phyloP scores from a whole-genome alignment of 2,797 vertebrate genomes.

The Poeciliopsis turneri region DNA sequence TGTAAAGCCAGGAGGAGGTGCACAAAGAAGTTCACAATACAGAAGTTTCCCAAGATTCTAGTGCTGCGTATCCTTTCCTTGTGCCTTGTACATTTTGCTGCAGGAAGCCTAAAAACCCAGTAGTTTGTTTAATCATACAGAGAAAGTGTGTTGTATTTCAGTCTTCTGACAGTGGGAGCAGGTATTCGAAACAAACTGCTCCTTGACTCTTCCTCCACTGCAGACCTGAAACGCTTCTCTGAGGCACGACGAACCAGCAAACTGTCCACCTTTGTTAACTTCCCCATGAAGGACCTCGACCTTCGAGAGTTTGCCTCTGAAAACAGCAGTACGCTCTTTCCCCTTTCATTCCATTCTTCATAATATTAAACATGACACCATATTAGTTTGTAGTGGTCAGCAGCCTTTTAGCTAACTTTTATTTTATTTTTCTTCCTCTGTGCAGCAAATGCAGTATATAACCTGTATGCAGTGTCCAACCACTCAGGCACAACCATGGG shows the following conservation, averaged over 20 bases:
- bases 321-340: conserved; percentile 90
- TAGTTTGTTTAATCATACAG: not conserved
- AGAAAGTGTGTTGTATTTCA: not conserved
- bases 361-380: not conserved
- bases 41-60: conserved; percentile 97
- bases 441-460: conserved; percentile 88
- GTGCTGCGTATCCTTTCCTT: conserved; percentile 95
- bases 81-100: not conserved
- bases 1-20: conserved; percentile 95
- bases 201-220: conserved; percentile 71
- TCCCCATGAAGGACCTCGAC: conserved; percentile 95
- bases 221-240: conserved; percentile 97
- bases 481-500: conserved; percentile 99
- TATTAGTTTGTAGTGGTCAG: not conserved
- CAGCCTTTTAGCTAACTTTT: not conserved
- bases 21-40: conserved; percentile 97
- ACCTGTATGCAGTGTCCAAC: conserved; percentile 97
- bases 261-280: conserved; percentile 95
- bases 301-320: conserved; percentile 93
- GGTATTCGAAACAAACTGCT: conserved; percentile 11
- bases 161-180: not conserved
- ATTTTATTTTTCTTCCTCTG: conserved; percentile 13
- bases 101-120: not conserved
- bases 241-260: conserved; percentile 96
- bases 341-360: not conserved